Conservation (phyloP, 2,113 vertebrate species). For the Pluvianellus socialis region DNA sequence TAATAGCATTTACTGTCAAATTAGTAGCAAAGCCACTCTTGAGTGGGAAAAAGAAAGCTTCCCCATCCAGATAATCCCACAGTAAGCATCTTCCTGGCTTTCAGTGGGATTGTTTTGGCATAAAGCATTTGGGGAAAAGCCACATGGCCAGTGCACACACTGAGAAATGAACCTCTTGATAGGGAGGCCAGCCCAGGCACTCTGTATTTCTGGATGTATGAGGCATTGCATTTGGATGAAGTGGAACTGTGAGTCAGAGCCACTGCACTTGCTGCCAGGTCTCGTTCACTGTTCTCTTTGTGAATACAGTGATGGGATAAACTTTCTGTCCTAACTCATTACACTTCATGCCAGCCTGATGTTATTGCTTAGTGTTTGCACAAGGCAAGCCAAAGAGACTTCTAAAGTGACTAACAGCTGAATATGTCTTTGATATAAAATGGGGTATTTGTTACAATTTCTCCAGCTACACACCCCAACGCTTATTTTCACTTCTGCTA, state of each 20-base stretch:
- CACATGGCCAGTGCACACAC: no score
- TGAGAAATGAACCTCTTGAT: background rate
- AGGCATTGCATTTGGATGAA: background rate
- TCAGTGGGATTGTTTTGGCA: background rate
- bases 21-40: background rate
- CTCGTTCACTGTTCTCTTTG: background rate
- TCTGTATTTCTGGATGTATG: no score
- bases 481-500: background rate
- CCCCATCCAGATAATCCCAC: background rate
- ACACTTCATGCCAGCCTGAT: accelerated
- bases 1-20: background rate
- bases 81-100: background rate
- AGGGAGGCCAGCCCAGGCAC: background rate
- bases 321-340: background rate
- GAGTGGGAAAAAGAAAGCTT: background rate
- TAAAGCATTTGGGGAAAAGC: background rate
- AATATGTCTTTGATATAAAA: background rate
- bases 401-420: background rate
- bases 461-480: background rate
- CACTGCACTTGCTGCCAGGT: no score
- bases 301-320: background rate
- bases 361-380: background rate
- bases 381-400: background rate
- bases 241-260: background rate
- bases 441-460: background rate